Evolutionary conservation across 2,888 invertebrate species (phyloP), one percentile per base, ranked within the genome.

Genomic region (Polyommatus icarus): DNA sequence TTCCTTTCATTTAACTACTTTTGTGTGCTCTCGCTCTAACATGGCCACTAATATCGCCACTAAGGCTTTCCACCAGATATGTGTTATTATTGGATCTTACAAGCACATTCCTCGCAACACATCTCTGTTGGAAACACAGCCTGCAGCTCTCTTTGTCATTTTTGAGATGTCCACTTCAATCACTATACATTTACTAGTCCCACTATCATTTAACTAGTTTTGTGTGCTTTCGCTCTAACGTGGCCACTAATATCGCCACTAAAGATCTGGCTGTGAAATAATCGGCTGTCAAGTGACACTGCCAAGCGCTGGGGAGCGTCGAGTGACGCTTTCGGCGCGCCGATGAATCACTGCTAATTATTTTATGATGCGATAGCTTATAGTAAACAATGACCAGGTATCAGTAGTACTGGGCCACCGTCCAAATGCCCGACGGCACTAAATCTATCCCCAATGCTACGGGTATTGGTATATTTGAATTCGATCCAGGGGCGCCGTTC

Each of bases 291-390:
- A 91, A 88, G 91, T 84, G 79, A 87, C 89, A 87, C 89, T 93
- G 93, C 93, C 92, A 93, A 93, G 90, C 89, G 86, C 85, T 87
- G 86, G 84, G 82, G 80, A 84, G 86, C 85, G 89, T 83, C 84
- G 88, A 87, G 86, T 85, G 89, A 89, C 87, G 88, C 88, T 90
- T 88, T 90, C 87, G 86, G 85, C 87, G 85, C 85, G 84, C 78
- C 84, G 87, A 89, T 93, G 91, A 93, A 91, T 92, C 93, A 92
- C 84, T 80, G 84, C 87, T 92, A 91, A 91, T 93, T 91, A 92
- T 91, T 93, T 91, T 90, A 90, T 89, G 89, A 87, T 86, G 84
- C 84, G 83, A 83, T 82, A 77, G 78, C 80, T 78, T 81, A 77
- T 80, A 79, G 78, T 79, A 78, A 79, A 80, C 78, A 78, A 78